Evolutionary conservation across 2,797 vertebrate genomes (phyloP).

Genomic region (Sebastes kiyomatsui): DNA sequence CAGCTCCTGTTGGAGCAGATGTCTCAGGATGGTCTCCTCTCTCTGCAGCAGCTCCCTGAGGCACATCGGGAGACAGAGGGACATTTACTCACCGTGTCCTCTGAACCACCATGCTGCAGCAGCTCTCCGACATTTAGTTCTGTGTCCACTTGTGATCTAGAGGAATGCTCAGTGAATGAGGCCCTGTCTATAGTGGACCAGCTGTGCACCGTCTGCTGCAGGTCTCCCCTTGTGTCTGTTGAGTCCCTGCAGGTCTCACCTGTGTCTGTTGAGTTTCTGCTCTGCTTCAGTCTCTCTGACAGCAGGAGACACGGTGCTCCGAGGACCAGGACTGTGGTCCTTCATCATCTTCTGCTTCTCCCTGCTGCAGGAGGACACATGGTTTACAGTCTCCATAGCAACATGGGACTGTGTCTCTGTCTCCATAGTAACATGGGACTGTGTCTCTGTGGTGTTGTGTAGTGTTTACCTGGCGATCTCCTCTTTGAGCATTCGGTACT

Average conservation of each 20-base stretch:
- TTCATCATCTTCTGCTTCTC: slow-evolving; percentile 90
- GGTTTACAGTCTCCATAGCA: neutral
- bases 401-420: neutral
- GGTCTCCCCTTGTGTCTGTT: too few relatives aligned
- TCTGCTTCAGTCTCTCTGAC: slow-evolving; percentile 86
- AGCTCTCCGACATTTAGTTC: too few relatives aligned
- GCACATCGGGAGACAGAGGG: neutral
- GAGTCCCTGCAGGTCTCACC: too few relatives aligned
- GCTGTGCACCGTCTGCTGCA: neutral
- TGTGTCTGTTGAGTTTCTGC: slow-evolving; percentile 88
- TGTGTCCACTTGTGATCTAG: too few relatives aligned
- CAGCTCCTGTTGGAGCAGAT: slow-evolving; percentile 92
- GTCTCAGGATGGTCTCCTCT: slow-evolving; percentile 90
- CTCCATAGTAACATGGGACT: neutral
- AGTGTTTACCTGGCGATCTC: slow-evolving; percentile 89
- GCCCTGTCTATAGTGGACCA: neutral
- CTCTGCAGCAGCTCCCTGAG: slow-evolving; percentile 89
- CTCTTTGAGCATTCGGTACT: slow-evolving; percentile 90
- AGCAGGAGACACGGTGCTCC: slow-evolving; percentile 70
- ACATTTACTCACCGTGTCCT: too few relatives aligned
- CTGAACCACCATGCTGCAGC: too few relatives aligned
- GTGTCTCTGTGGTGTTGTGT: neutral
- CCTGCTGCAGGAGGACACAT: slow-evolving; percentile 73
- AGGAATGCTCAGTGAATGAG: neutral
- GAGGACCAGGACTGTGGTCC: slow-evolving; percentile 77